Evolutionary conservation across 2,797 vertebrate genomes (phyloP).

Genomic region (Rousettus madagascariensis): DNA sequence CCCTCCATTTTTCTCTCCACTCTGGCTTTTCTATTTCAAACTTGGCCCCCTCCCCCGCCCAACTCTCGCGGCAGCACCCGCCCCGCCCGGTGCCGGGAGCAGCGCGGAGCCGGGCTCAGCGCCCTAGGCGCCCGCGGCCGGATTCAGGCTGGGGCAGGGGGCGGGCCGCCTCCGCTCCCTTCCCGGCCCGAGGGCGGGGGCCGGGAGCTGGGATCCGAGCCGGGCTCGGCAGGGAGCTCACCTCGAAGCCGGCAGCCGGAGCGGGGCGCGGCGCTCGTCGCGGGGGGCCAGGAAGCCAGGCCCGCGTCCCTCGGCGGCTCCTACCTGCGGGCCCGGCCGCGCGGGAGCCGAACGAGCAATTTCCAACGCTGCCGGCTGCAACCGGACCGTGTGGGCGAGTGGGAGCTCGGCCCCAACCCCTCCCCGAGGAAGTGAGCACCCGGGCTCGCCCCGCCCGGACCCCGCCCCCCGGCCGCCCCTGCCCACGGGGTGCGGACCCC

Average conservation of each 20-base stretch:
- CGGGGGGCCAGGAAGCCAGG: not conserved
- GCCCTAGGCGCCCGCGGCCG: not conserved
- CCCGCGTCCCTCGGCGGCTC: constrained; percentile 28
- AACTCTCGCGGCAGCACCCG: not conserved
- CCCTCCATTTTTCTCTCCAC: not conserved
- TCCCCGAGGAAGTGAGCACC: constrained; percentile 72
- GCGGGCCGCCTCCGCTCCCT: not conserved
- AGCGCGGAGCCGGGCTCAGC: not conserved
- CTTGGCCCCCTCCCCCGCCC: constrained; percentile 47
- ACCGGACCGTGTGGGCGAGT: constrained; percentile 66
- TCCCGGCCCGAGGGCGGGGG: not conserved
- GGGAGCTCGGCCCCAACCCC: constrained; percentile 66
- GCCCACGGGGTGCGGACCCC: constrained; percentile 5
- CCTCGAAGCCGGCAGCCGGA: constrained; percentile 50
- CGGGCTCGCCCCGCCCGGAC: constrained; percentile 69
- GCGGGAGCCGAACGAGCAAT: not conserved
- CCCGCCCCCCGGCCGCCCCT: constrained; percentile 52
- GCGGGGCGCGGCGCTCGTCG: not conserved
- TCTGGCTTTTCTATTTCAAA: constrained; percentile 51
- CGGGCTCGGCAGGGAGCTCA: constrained; percentile 26
- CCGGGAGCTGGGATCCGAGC: not conserved
- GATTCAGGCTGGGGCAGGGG: not conserved
- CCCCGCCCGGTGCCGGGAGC: not conserved
- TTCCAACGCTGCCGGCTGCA: not conserved
- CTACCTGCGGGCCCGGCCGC: constrained; percentile 60